Evolutionary conservation across 1,140 invertebrate genomes (phyloP), one percentile per base, ranked within the genome.

Genomic region (Caenorhabditis remanei): DNA sequence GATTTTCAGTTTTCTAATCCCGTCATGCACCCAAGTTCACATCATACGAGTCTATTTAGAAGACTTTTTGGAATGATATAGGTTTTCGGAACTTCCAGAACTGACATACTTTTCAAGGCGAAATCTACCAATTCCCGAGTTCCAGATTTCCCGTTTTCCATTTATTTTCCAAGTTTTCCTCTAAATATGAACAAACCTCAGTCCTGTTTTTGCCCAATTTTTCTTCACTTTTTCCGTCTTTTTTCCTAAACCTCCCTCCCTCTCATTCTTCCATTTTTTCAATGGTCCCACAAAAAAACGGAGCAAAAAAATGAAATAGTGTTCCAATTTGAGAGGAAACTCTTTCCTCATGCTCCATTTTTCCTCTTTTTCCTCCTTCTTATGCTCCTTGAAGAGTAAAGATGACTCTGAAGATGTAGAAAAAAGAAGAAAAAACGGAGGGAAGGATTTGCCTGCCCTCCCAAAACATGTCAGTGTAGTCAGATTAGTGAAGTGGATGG

Each of bases 401-500:
- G 71, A 79, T 79, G 71, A 79, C 53, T 79, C 71, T 79, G 71
- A 79, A 79, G 71, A 79, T 79, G 71, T 79, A 21, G 71, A 11
- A 79, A 50, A 24, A 79, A 19, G n/a, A 24, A n/a, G 46, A 50
- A 19, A 5, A 63, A 32, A 63, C 8, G n/a, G 56, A 11, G 56
- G 8, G 61, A 63, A 24, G 24, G 61, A 63, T 63, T 63, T 63
- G 24, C 61, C n/a, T 8, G 11, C 61, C 61, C 61, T 21, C 50
- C 58, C 24, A 63, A 63, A 63, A 32, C 61, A 63, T 63, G 61
- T 63, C 61, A 63, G 61, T 63, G 61, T 63, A 63, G 71, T 41
- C 71, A 79, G 71, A 79, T 79, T 79, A 79, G 71, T 79, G 71
- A 79, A 79, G 71, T 79, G 71, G 71, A 50, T 48, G 71, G 71